Evolutionary conservation across 1,140 invertebrate genomes (phyloP).

Genomic region (Anthonomus grandis): DNA sequence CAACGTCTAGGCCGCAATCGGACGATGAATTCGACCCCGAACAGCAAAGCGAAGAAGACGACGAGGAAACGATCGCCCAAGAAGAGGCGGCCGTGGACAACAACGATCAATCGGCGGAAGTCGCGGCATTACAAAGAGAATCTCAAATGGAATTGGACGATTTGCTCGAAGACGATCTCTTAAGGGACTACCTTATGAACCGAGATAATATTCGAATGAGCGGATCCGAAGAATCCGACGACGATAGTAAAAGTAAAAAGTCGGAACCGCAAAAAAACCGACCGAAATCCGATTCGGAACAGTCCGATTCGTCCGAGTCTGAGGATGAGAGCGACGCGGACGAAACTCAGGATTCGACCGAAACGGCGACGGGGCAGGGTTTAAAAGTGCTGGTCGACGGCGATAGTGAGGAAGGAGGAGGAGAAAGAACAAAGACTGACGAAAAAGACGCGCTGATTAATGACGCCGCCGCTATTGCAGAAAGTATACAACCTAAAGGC

Average conservation of each 20-base stretch:
- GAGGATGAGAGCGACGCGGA: slow-evolving; percentile 46
- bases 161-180: slow-evolving; percentile 67
- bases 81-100: slow-evolving; percentile 68
- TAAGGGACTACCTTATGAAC: slow-evolving; percentile 73
- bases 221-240: slow-evolving; percentile 39
- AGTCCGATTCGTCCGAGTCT: slow-evolving; percentile 31
- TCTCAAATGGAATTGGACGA: slow-evolving; percentile 90
- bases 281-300: slow-evolving; percentile 48
- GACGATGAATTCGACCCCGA: slow-evolving; percentile 78
- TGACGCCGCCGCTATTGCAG: slow-evolving; percentile 91
- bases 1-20: slow-evolving; percentile 50
- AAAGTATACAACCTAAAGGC: slow-evolving; percentile 97
- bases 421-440: slow-evolving; percentile 47
- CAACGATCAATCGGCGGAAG: slow-evolving; percentile 70
- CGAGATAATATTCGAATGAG: slow-evolving; percentile 56
- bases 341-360: slow-evolving; percentile 51
- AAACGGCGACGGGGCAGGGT: slow-evolving; percentile 47
- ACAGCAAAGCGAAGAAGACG: slow-evolving; percentile 76
- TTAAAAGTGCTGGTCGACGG: slow-evolving; percentile 65
- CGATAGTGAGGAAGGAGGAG: slow-evolving; percentile 37
- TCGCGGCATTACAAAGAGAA: slow-evolving; percentile 84
- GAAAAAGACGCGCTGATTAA: slow-evolving; percentile 66
- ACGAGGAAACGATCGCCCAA: slow-evolving; percentile 94
- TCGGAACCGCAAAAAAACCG: neutral
- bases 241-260: slow-evolving; percentile 28